Percentiles rank a stretch among this genome's conserved stretches.
Evolutionary conservation across 2,113 vertebrate genomes (phyloP).

Genomic region (Xenus cinereus): DNA sequence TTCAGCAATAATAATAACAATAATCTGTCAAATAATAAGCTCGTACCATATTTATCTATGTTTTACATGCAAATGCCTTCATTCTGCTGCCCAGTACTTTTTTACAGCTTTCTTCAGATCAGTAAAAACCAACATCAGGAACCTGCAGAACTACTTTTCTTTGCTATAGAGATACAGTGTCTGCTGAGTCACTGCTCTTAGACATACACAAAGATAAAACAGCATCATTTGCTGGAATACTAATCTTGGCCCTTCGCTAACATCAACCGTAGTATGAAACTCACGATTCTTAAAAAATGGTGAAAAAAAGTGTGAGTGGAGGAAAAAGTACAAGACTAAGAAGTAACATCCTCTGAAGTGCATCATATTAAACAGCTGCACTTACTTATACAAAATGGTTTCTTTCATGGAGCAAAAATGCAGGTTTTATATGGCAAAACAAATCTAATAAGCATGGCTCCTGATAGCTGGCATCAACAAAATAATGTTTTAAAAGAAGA

Average conservation of each 20-base stretch:
- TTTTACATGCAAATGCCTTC: neutral
- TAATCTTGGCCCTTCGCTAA: neutral
- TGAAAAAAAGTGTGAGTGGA: rapidly evolving
- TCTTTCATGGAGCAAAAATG: neutral
- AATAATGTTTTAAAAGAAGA: neutral
- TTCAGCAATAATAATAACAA: neutral
- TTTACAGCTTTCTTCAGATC: neutral
- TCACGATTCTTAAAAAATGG: neutral
- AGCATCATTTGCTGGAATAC: neutral
- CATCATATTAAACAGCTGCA: neutral
- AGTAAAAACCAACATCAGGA: neutral
- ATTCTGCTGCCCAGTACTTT: neutral
- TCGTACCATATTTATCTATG: neutral
- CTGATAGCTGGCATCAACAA: neutral
- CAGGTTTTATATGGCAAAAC: neutral
- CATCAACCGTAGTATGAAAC: neutral
- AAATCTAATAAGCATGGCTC: neutral
- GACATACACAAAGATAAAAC: neutral
- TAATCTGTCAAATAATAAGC: neutral
- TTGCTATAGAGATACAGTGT: neutral
- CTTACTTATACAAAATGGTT: neutral
- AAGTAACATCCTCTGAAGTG: neutral
- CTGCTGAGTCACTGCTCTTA: slow-evolving; percentile 27
- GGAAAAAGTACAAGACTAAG: neutral
- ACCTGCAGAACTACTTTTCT: neutral